A percentile compares a stretch with the other conserved stretches of the same genome.
Evolutionary conservation across 2,797 vertebrate genomes (phyloP).

Genomic region (Jordanella pulchra): DNA sequence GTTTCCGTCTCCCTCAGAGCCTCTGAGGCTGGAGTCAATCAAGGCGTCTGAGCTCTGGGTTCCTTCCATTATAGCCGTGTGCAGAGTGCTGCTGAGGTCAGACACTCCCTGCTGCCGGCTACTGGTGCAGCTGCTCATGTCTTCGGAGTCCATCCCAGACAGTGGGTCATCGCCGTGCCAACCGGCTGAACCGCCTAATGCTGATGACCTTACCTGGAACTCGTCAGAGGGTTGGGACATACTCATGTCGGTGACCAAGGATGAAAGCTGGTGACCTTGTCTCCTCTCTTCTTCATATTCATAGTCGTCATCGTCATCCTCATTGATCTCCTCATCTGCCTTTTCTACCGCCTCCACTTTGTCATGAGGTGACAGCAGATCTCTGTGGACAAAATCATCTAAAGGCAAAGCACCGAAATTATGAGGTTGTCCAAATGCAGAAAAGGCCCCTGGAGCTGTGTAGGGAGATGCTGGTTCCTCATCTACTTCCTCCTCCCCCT

Average conservation of each 20-base stretch:
- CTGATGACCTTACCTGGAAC: conserved; percentile 54
- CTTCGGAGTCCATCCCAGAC: conserved; percentile 77
- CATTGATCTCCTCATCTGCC: conserved; percentile 83
- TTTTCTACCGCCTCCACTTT: conserved; percentile 81
- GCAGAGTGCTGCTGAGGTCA: conserved; percentile 75
- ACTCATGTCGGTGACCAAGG: conserved; percentile 68
- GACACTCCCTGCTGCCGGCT: conserved; percentile 72
- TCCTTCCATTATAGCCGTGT: conserved; percentile 72
- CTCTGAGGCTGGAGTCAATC: conserved; percentile 71
- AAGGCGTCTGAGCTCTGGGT: conserved; percentile 77
- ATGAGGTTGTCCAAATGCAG: conserved; percentile 40
- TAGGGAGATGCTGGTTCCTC: conserved; percentile 45
- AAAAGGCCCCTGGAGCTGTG: conserved; percentile 39
- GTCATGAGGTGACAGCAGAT: conserved; percentile 67
- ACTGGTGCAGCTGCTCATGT: conserved; percentile 76
- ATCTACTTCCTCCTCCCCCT: conserved; percentile 32
- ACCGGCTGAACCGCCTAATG: conserved; percentile 47
- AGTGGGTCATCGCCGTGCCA: conserved; percentile 69
- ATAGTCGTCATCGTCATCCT: conserved; percentile 77
- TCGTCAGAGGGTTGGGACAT: conserved; percentile 70
- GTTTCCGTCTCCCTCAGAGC: conserved; percentile 72
- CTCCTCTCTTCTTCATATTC: conserved; percentile 76
- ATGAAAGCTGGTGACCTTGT: conserved; percentile 62
- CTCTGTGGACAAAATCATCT: conserved; percentile 47
- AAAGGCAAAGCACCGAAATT: conserved; percentile 40